These are phyloP conservation scores for Artibeus lituratus DNA, from an alignment of 2,797 vertebrate species.

Conservation along the genomic window DNA sequence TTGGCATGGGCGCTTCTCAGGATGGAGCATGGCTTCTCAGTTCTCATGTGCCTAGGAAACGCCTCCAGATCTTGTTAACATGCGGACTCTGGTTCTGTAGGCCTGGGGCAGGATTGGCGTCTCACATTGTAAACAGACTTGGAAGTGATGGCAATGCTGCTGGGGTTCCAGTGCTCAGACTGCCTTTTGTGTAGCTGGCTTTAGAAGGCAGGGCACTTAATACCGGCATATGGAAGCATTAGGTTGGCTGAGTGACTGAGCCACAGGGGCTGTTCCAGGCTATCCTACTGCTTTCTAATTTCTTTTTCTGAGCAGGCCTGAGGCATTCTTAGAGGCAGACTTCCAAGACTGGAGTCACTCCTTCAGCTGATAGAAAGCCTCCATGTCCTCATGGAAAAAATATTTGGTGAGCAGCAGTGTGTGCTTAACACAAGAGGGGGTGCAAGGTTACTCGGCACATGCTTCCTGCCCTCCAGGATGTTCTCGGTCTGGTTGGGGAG, in stretches of 20 bases:
- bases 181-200: background rate
- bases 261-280: background rate
- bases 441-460: background rate
- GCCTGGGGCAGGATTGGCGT: background rate
- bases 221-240: rapidly evolving
- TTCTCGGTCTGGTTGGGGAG: background rate
- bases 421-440: background rate
- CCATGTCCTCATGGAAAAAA: constrained; percentile 42
- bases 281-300: background rate
- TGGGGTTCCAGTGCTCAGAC: background rate
- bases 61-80: background rate
- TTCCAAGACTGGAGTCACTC: constrained; percentile 32
- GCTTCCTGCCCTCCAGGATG: background rate
- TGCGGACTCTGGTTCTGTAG: background rate
- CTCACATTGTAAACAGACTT: background rate
- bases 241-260: background rate
- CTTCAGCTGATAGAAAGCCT: constrained; percentile 36
- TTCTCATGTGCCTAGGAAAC: too few relatives aligned
- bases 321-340: constrained; percentile 38
- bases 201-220: background rate
- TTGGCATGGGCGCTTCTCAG: background rate
- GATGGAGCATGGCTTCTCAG: background rate
- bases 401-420: constrained; percentile 34
- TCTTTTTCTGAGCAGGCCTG: constrained; percentile 45
- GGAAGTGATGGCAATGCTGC: background rate